Base-by-base conservation (phyloP, 1,140 invertebrate genomes). In the Nebria ingens region DNA sequence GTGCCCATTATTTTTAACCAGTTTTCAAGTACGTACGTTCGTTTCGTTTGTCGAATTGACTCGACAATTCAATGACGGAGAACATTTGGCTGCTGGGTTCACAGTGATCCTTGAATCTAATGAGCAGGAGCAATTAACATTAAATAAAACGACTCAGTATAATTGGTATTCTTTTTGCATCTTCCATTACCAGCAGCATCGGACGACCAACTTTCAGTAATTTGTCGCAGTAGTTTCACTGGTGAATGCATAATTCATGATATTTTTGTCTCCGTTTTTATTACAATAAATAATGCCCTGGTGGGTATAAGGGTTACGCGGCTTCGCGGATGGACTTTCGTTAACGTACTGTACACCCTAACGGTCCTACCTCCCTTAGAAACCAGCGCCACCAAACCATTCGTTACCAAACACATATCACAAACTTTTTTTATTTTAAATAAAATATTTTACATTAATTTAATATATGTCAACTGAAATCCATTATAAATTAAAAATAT, bases 161-260 rank as follows among this genome's bases (percentile, higher is more conserved):
- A 45, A 45, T 45, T 45, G 40, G 40, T 45, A 45, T 45, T 45
- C 40, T 45, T 45, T 45, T 45, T 45, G 40, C 40, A 17, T 45
- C 40, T 45, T 45, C 40, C 40, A 45, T 45, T 45, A 45, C 40
- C 40, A 17, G 9, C 40, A 17, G n/a, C n/a, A n/a, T n/a, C n/a
- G 9, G 40, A 45, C 40, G 40, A 45, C 40, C 40, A 45, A 45
- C 40, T 45, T 45, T 45, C 40, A 45, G 40, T 45, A 45, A 45
- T 45, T 45, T 45, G 40, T 45, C 40, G 40, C 15, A 45, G 40
- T 45, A 45, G 40, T 45, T 12, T 17, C 17, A 45, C 40, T 45
- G 40, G 40, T 17, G 40, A 17, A 45, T 45, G 40, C 40, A 45
- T 45, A 45, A 45, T 45, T 45, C 40, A 45, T 45, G 40, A 45